Evolutionary conservation across 2,888 invertebrate species (phyloP).

Genomic region (Argyra leucocephala): DNA sequence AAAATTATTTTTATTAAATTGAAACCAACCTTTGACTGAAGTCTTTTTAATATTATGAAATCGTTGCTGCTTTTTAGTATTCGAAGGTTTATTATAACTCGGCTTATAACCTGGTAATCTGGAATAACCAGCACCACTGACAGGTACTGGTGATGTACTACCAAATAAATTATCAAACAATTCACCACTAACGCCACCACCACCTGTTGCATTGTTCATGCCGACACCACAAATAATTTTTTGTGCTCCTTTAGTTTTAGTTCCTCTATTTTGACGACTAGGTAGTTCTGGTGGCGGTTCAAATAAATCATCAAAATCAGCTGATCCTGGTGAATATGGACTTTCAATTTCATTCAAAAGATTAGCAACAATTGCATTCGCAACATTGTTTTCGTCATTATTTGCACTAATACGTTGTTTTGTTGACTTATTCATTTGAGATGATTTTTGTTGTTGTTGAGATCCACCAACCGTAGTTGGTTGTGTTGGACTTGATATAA

Average conservation of each 20-base stretch:
- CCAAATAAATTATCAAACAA: constrained; percentile 59
- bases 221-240: constrained; percentile 27
- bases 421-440: constrained; percentile 31
- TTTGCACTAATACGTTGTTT: constrained; percentile 25
- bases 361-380: constrained; percentile 46
- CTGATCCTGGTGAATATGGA: constrained; percentile 83
- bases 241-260: constrained; percentile 22
- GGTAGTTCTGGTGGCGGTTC: constrained; percentile 54
- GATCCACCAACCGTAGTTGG: constrained; percentile 27
- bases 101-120: constrained; percentile 31
- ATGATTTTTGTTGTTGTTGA: constrained; percentile 10
- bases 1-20: constrained; percentile 6
- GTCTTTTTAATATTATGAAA: constrained; percentile 32
- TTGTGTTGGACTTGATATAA: constrained; percentile 38
- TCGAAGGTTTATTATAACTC: constrained; percentile 29
- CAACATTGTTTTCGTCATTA: constrained; percentile 25
- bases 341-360: constrained; percentile 60
- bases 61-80: constrained; percentile 26
- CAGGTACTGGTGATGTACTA: constrained; percentile 44
- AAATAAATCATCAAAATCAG: constrained; percentile 78
- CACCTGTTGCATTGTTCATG: constrained; percentile 17
- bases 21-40: constrained; percentile 40
- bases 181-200: constrained; percentile 32
- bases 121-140: constrained; percentile 21
- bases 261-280: not conserved